Base-by-base conservation (phyloP, 2,797 vertebrate species). In the Urosaurus nigricauda region DNA sequence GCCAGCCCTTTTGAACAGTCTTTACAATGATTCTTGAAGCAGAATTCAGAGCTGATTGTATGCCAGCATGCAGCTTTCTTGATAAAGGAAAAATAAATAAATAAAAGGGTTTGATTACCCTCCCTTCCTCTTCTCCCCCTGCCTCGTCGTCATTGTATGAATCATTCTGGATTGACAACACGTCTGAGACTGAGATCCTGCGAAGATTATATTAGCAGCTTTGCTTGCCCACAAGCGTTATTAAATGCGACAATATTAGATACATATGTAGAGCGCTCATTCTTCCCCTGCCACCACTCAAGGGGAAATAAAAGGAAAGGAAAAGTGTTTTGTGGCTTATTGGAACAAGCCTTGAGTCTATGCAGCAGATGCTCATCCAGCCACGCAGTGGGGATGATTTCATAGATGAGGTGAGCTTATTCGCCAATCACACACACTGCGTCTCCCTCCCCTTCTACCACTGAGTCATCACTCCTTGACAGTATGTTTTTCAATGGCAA, bases 351-450 rank as follows among this genome's bases (percentile, higher is more conserved):
- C 47, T 88, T 93, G 93, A 93, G 90, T 94, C 92, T 93, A 92
- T 93, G 92, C 92, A 96, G 94, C 95, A 96, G 94, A 95, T 95
- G 94, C 93, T 95, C 92, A 93, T 93, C 92, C 92, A 96, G 94
- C 93, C 94, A 94, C 68, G 21, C 92, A 94, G 40, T 89, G 83
- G 92, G 91, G 93, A 95, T 95, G 94, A 95, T 96, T 96, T 96
- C 93, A 93, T 91, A 93, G 89, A 95, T 94, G 92, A 83, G 90
- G 91, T 3, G 80, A 96, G 83, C 83, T 82, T 82, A 82, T 89
- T 95, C 73, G 90, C 95, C 93, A 95, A 92, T 95, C 93, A 93
- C 77, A 93, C 60, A 85, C 51, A 71, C 73, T 91, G 93, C 92
- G 93, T 83, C 26, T 5, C 88, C 91, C 82, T 37, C 92, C 43